phyloP scores from a whole-genome alignment of 2,888 invertebrate genomes.

The Trissolcus japonicus region DNA sequence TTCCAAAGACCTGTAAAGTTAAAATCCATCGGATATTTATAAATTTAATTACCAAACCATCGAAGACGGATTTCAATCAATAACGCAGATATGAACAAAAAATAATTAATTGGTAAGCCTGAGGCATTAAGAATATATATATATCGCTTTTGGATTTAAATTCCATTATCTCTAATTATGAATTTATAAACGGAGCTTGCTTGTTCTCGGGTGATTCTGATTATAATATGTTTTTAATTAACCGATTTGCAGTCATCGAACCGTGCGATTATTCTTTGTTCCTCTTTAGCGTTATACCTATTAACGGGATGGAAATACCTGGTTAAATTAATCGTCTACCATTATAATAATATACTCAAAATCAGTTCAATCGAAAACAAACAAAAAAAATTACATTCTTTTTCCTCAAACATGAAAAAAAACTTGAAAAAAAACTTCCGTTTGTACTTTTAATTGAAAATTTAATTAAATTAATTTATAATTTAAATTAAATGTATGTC shows the following conservation, averaged over 20 bases:
- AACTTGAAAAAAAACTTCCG: too few relatives aligned
- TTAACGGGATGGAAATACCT: not conserved
- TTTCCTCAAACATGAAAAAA: too few relatives aligned
- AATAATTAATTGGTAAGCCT: constrained; percentile 24
- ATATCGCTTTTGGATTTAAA: constrained; percentile 15
- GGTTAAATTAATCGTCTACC: not conserved
- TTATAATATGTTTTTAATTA: constrained; percentile 22
- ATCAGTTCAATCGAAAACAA: too few relatives aligned
- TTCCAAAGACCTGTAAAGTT: not conserved
- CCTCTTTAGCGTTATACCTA: not conserved
- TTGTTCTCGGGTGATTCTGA: constrained; percentile 14
- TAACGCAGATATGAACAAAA: constrained; percentile 7
- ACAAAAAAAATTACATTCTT: too few relatives aligned
- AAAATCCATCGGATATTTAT: not conserved
- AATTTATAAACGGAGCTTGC: constrained; percentile 6
- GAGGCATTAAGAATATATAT: constrained; percentile 13
- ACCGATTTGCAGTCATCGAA: not conserved
- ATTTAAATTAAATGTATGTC: too few relatives aligned
- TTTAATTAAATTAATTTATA: too few relatives aligned
- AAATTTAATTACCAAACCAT: not conserved
- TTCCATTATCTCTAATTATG: constrained; percentile 14
- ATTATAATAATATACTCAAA: too few relatives aligned
- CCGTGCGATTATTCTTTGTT: constrained; percentile 5
- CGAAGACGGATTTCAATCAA: not conserved
- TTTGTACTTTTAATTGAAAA: too few relatives aligned